Conservation (phyloP, 2,113 vertebrate genomes). For the Patagioenas fasciata region DNA sequence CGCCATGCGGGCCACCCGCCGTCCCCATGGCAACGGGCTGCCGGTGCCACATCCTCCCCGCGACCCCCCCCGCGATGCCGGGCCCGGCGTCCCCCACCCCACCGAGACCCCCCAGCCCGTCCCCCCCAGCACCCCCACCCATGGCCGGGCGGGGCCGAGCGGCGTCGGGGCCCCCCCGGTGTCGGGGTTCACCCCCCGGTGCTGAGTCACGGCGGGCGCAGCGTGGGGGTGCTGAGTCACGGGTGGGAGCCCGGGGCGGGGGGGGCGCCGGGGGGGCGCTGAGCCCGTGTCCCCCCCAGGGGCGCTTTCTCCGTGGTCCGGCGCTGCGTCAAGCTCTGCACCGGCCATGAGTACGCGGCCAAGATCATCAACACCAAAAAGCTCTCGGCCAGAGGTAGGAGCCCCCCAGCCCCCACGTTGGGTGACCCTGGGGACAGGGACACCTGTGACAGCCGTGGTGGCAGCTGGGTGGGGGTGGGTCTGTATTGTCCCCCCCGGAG, state of each 20-base stretch:
- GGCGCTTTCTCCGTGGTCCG: conserved; percentile 96
- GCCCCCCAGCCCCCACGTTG: too few species aligned
- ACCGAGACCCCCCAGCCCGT: too few species aligned
- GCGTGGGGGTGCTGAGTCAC: background rate
- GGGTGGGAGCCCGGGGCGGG: background rate
- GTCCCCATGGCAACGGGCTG: conserved; percentile 21
- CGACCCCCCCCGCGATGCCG: too few species aligned
- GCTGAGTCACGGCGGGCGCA: background rate
- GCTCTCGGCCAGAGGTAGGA: conserved; percentile 93
- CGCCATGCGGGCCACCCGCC: conserved; percentile 14
- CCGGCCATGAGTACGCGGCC: conserved; percentile 92
- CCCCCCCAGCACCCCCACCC: too few species aligned
- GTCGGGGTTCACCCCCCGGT: too few species aligned
- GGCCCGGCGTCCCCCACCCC: too few species aligned
- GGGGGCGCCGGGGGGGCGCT: background rate
- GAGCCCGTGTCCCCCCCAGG: conserved; percentile 67
- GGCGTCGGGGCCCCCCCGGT: too few species aligned
- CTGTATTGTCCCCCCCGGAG: too few species aligned
- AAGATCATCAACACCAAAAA: conserved; percentile 99
- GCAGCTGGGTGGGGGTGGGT: too few species aligned
- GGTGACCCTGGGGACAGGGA: background rate
- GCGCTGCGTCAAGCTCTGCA: conserved; percentile 94
- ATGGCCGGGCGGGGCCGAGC: too few species aligned
- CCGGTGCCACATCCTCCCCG: too few species aligned
- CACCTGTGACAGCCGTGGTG: too few species aligned